phyloP scores from a whole-genome alignment of 2,888 invertebrate species.

The Mythimna loreyi region DNA sequence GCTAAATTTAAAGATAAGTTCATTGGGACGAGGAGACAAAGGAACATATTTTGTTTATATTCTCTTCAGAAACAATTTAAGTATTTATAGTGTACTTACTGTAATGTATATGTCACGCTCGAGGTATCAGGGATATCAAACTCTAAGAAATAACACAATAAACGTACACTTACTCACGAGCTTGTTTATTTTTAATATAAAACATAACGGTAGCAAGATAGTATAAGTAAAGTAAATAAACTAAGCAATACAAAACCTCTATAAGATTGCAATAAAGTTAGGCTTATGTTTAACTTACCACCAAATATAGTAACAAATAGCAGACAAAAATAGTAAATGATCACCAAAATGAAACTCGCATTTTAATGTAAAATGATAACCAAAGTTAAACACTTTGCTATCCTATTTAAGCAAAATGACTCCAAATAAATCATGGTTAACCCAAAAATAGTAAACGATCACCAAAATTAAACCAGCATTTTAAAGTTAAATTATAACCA shows the following conservation, averaged over 20 bases:
- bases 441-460: too few species aligned
- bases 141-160: neutral
- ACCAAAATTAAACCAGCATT: too few species aligned
- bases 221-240: neutral
- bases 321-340: too few species aligned
- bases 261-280: too few species aligned
- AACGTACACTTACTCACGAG: neutral
- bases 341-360: too few species aligned
- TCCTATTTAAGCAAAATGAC: too few species aligned
- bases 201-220: neutral
- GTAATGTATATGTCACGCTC: slow-evolving; percentile 13
- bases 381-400: too few species aligned
- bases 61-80: neutral
- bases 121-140: neutral
- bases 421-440: too few species aligned
- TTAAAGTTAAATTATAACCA: too few species aligned
- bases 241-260: slow-evolving; percentile 4
- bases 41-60: neutral
- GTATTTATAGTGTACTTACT: slow-evolving; percentile 7
- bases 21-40: neutral
- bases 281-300: too few species aligned
- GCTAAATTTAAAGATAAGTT: neutral
- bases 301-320: too few species aligned
- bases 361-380: too few species aligned
- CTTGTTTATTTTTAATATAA: neutral